Evolutionary conservation across 2,888 invertebrate genomes (phyloP), one percentile per base, ranked within the genome.

Genomic region (Epicampocera succincta): DNA sequence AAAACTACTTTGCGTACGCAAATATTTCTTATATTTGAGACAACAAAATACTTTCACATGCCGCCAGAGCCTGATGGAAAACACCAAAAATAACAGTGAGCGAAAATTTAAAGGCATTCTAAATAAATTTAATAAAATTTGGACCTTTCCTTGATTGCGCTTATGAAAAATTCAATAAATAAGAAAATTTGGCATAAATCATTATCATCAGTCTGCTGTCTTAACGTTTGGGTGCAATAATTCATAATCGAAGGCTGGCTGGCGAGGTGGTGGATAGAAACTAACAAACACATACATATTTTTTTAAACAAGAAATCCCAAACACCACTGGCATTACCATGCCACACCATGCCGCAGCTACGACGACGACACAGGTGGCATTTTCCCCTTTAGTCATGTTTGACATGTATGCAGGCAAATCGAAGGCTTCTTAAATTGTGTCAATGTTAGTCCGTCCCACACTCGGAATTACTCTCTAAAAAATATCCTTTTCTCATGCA

Each of bases 311-410:
- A 69, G 66, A 68, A 65, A 75, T n/a, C 69, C 78, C 6, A 58
- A 74, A 77, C 69, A 71, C 72, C 63, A 68, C 46, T 76, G 75
- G 69, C 73, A 80, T 44, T 66, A 52, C 74, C 74, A 50, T 29
- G 61, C 46, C 21, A 12, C 42, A n/a, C n/a, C n/a, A n/a, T n/a
- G n/a, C n/a, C n/a, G n/a, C n/a, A n/a, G n/a, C n/a, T n/a, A n/a
- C n/a, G n/a, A n/a, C 60, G 40, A n/a, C 56, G 84, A 66, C 87
- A 85, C 89, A 89, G 89, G 89, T 89, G 89, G 38, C 11, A 54
- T 69, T 86, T 80, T 19, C 84, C 86, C 81, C 86, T 87, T 86
- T 85, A 86, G 86, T 3, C 25, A 11, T 13, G 13, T 85, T 15
- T 19, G 19, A 15, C 38, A 42, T 17, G n/a, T 21, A 85, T 86